Evolutionary conservation across 2,113 vertebrate genomes (phyloP).

Genomic region (Laticauda colubrina): DNA sequence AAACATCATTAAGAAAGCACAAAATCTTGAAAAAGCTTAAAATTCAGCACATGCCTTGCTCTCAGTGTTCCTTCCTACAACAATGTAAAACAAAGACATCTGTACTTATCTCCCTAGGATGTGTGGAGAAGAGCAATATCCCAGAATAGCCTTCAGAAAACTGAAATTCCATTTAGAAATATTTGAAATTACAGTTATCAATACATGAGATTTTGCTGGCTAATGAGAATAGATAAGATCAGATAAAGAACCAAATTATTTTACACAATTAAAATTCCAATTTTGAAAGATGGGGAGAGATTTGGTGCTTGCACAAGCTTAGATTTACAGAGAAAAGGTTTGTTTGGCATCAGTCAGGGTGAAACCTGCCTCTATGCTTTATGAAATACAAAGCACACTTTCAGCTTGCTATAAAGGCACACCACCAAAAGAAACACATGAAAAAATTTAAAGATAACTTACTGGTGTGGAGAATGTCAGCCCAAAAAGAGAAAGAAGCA

Average conservation of each 20-base stretch:
- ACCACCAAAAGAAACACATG: neutral
- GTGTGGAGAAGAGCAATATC: neutral
- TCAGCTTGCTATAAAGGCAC: neutral
- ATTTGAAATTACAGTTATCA: neutral
- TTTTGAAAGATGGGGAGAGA: neutral
- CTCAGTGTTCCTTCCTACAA: neutral
- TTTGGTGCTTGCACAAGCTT: neutral
- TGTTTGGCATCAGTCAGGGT: neutral
- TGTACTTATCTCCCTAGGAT: neutral
- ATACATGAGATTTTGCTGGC: neutral
- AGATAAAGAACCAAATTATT: neutral
- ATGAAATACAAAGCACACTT: neutral
- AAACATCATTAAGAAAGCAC: neutral
- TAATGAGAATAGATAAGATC: neutral
- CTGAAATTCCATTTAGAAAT: neutral
- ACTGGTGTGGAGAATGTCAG: constrained; percentile 43
- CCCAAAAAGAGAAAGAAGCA: constrained; percentile 53
- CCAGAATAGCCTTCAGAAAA: neutral
- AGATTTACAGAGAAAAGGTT: neutral
- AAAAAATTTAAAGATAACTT: constrained; percentile 27
- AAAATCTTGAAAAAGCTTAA: neutral
- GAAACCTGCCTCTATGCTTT: neutral
- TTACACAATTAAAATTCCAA: neutral
- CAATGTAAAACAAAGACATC: neutral
- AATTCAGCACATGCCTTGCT: neutral